Percentiles rank a stretch among this genome's conserved stretches.
Conservation (phyloP, 2,113 vertebrate species). For the Rostratula benghalensis region DNA sequence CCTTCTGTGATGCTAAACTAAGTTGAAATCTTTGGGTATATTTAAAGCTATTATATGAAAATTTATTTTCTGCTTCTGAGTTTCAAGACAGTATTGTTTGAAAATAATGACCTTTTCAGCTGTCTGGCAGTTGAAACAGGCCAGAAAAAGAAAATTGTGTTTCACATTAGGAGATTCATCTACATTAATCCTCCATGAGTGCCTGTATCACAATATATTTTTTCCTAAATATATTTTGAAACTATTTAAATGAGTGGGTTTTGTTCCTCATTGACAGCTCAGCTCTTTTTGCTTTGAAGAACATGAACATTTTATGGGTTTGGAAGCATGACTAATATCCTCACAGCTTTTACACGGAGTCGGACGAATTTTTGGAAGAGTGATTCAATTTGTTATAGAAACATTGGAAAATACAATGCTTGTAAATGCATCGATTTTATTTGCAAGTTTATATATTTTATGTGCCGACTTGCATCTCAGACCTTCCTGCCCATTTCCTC, state of each 20-base stretch:
- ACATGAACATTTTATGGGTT: neutral
- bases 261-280: neutral
- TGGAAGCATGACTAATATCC: neutral
- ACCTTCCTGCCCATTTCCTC: neutral
- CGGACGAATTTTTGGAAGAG: neutral
- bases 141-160: neutral
- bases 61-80: neutral
- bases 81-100: neutral
- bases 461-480: neutral
- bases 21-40: neutral
- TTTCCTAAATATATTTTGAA: neutral
- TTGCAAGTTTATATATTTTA: neutral
- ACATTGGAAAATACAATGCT: neutral
- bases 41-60: neutral
- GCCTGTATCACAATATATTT: neutral
- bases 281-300: neutral
- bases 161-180: neutral
- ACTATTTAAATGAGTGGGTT: neutral
- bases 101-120: neutral
- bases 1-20: neutral
- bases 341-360: neutral
- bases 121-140: neutral
- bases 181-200: neutral
- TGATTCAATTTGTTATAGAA: neutral
- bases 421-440: neutral